Evolutionary conservation across 2,797 vertebrate species (phyloP).

Genomic region (Hyperoplus lanceolatus): DNA sequence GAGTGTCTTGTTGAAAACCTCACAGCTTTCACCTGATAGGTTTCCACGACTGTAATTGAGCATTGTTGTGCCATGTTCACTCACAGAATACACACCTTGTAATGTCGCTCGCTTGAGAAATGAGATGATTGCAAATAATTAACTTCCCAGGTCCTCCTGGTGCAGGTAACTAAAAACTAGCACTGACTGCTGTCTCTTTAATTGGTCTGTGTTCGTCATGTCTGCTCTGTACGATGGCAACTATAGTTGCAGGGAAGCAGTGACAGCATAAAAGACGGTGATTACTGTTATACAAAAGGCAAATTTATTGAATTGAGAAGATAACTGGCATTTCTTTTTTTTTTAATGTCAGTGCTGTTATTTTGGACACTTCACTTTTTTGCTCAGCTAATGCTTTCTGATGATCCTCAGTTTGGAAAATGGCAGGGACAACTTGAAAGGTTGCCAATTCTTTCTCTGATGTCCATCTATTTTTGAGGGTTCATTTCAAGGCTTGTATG

Average conservation of each 20-base stretch:
- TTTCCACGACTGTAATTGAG: slow-evolving; percentile 53
- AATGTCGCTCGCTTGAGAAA: slow-evolving; percentile 89
- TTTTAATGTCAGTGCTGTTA: slow-evolving; percentile 75
- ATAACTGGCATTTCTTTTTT: slow-evolving; percentile 84
- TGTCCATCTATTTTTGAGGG: slow-evolving; percentile 80
- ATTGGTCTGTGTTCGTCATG: slow-evolving; percentile 88
- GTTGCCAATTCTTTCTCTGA: slow-evolving; percentile 74
- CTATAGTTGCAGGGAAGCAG: slow-evolving; percentile 91
- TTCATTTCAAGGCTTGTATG: slow-evolving; percentile 16
- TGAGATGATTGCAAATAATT: slow-evolving; percentile 92
- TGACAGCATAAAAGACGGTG: slow-evolving; percentile 97
- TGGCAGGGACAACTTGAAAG: too few species aligned
- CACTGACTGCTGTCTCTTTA: slow-evolving; percentile 85
- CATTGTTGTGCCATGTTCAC: slow-evolving; percentile 34
- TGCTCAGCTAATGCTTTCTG: slow-evolving; percentile 89
- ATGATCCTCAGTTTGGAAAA: slow-evolving; percentile 78
- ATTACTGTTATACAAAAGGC: slow-evolving; percentile 92
- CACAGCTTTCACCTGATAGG: slow-evolving; percentile 17
- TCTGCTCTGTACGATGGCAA: slow-evolving; percentile 88
- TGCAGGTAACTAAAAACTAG: slow-evolving; percentile 89
- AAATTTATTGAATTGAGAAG: slow-evolving; percentile 93
- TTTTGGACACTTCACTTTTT: slow-evolving; percentile 86
- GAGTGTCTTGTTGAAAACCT: slow-evolving; percentile 32
- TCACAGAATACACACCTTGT: slow-evolving; percentile 80
- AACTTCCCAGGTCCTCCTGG: slow-evolving; percentile 92